Percentiles rank a stretch among this genome's conserved stretches.
phyloP scores from a whole-genome alignment of 2,888 invertebrate species.

The Ormyrus labotus region DNA sequence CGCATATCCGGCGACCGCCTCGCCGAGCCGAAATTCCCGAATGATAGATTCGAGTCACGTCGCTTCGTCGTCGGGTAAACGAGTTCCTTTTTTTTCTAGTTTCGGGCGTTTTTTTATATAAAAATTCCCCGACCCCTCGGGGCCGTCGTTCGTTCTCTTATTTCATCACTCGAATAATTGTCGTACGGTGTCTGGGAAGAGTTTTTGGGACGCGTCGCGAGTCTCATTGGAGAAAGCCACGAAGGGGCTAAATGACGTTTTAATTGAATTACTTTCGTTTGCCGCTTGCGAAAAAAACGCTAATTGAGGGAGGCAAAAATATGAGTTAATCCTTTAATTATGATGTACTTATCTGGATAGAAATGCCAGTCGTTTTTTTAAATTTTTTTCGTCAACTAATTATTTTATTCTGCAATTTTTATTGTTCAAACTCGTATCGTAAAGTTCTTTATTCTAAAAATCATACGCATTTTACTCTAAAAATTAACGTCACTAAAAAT shows the following conservation, averaged over 20 bases:
- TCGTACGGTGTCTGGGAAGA: conserved; percentile 33
- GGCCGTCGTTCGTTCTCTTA: conserved; percentile 9
- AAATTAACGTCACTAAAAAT: too few species aligned
- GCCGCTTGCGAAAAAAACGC: neutral
- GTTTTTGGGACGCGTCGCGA: neutral
- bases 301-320: conserved; percentile 19
- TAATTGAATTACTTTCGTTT: conserved; percentile 41
- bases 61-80: conserved; percentile 29
- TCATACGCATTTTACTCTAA: too few species aligned
- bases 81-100: conserved; percentile 30
- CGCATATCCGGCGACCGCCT: conserved; percentile 52
- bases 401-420: too few species aligned
- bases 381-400: conserved; percentile 6
- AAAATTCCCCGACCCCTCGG: conserved; percentile 5
- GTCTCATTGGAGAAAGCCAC: neutral
- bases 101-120: conserved; percentile 18
- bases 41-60: conserved; percentile 61
- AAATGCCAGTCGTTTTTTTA: neutral
- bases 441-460: too few species aligned
- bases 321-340: conserved; percentile 16
- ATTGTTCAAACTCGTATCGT: too few species aligned
- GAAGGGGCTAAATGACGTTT: conserved; percentile 9
- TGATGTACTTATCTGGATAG: neutral
- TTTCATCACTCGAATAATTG: conserved; percentile 44
- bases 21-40: conserved; percentile 59